Percentiles rank a stretch among this genome's conserved stretches.
phyloP scores from a whole-genome alignment of 2,888 invertebrate species.

The Zaprionus obscuricornis region DNA sequence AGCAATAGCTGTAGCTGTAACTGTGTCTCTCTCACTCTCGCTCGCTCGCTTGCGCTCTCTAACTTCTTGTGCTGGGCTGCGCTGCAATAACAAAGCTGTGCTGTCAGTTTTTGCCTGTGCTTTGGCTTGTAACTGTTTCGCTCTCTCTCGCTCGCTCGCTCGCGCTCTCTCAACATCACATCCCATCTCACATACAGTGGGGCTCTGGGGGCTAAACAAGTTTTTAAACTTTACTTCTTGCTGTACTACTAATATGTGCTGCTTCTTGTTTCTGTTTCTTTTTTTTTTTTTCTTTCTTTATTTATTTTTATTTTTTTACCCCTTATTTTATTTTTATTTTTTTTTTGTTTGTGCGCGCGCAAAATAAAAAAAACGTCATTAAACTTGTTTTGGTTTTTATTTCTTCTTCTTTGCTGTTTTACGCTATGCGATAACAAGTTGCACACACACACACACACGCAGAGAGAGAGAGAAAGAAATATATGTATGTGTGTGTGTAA shows the following conservation, averaged over 20 bases:
- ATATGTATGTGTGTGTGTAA: no score
- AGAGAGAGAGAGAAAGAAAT: not conserved
- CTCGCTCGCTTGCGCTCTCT: slow-evolving; percentile 4
- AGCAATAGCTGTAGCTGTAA: slow-evolving; percentile 41
- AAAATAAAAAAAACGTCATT: slow-evolving; percentile 80
- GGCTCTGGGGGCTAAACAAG: slow-evolving; percentile 36
- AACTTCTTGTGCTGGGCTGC: no score
- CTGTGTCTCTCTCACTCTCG: slow-evolving; percentile 38
- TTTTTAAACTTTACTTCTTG: slow-evolving; percentile 24
- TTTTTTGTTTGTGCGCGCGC: slow-evolving; percentile 61
- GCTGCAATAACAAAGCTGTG: no score
- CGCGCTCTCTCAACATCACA: slow-evolving; percentile 1
- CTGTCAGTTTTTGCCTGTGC: no score
- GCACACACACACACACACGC: slow-evolving; percentile 48
- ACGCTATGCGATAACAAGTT: slow-evolving; percentile 78
- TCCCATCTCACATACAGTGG: no score
- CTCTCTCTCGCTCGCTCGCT: slow-evolving; percentile 3
- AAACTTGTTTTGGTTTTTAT: slow-evolving; percentile 78
- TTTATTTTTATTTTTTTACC: not conserved
- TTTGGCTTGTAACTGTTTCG: slow-evolving; percentile 3
- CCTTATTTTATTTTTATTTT: slow-evolving; percentile 19
- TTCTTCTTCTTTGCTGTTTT: slow-evolving; percentile 58
- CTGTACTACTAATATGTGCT: no score
- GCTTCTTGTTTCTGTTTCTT: slow-evolving; percentile 27
- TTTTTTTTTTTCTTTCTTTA: slow-evolving; percentile 28